phyloP scores from a whole-genome alignment of 2,888 invertebrate species.

The Epirrhoe alternata region DNA sequence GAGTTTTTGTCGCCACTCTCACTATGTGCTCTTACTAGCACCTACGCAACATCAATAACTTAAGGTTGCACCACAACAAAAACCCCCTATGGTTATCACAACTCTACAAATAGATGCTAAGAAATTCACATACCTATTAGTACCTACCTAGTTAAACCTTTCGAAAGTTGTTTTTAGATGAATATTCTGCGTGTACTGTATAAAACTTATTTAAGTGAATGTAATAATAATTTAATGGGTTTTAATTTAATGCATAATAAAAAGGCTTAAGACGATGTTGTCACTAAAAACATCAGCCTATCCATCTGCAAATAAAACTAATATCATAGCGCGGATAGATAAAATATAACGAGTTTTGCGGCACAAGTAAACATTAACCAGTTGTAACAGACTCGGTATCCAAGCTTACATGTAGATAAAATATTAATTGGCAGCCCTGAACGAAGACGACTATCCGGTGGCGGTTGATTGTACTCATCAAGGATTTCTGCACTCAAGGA shows the following conservation, averaged over 20 bases:
- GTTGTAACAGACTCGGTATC: slow-evolving; percentile 51
- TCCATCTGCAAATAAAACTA: slow-evolving; percentile 40
- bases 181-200: slow-evolving; percentile 3
- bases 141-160: not conserved
- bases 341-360: slow-evolving; percentile 51
- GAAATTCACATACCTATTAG: not conserved
- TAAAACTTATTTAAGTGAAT: slow-evolving; percentile 10
- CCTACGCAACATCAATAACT: slow-evolving; percentile 63
- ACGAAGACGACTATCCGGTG: slow-evolving; percentile 77
- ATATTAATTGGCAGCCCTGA: slow-evolving; percentile 79
- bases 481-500: slow-evolving; percentile 84
- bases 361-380: slow-evolving; percentile 50
- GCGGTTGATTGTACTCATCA: slow-evolving; percentile 85
- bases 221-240: slow-evolving; percentile 24
- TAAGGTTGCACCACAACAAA: slow-evolving; percentile 58
- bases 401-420: slow-evolving; percentile 60
- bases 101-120: not conserved
- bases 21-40: slow-evolving; percentile 56
- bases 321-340: slow-evolving; percentile 45
- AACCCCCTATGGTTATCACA: slow-evolving; percentile 14
- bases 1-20: slow-evolving; percentile 70
- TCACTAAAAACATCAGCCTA: slow-evolving; percentile 36
- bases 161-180: slow-evolving; percentile 2
- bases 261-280: slow-evolving; percentile 26
- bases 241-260: slow-evolving; percentile 16